Evolutionary conservation across 2,888 invertebrate species (phyloP), one percentile per base, ranked within the genome.

Genomic region (Rhogogaster chlorosoma): DNA sequence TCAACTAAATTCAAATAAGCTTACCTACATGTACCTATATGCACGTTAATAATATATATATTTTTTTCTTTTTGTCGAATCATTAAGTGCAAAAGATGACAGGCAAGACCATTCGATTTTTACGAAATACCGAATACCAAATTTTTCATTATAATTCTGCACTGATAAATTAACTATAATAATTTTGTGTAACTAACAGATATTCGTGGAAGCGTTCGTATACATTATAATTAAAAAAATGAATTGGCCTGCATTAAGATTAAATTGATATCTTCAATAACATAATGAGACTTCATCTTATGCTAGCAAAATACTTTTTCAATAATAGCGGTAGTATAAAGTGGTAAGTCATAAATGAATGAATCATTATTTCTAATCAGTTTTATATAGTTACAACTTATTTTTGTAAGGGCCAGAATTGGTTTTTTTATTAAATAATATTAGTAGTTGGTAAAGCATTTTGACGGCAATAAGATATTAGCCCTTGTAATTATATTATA

Each of bases 221-320:
- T 26, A 10, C n/a, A 71, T 38, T n/a, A 36, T 38, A 53, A 53
- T 53, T n/a, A 57, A 53, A 57, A 53, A 57, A 32, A 32, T 75
- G n/a, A 32, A 53, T 57, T 29, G 36, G 15, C 26, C 53, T 22
- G 26, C 7, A 53, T n/a, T 10, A 32, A 45, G 42, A 49, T 77
- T 7, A 78, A 57, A 53, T 78, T 26, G 4, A 53, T 32, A 57
- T 29, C 38, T 53, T 53, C 5, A 29, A 57, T 45, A 36, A 75
- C 49, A 7, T n/a, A 53, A 45, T 42, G 64, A 61, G 82, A 82
- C 29, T 64, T 64, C 22, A 82, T 82, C 82, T 64, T 64, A 38
- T 45, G 82, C 82, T 82, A 64, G 64, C 82, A 57, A 64, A 82
- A 82, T 82, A 82, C 61, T 82, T 82, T 64, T 26, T 82, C 82